Evolutionary conservation across 2,797 vertebrate species (phyloP).

Genomic region (Urocyon cinereoargenteus): DNA sequence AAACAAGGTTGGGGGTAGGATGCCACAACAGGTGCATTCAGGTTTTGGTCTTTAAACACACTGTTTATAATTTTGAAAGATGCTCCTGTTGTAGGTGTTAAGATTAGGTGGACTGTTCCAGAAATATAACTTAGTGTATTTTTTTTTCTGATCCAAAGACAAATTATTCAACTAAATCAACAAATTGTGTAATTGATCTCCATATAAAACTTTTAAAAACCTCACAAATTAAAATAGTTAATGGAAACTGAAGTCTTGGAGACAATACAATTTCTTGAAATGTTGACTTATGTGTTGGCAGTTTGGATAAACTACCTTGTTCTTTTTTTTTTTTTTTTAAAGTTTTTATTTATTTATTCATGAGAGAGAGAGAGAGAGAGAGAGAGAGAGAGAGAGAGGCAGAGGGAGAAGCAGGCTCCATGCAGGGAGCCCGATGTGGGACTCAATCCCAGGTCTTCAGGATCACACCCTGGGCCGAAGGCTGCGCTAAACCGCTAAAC

Average conservation of each 20-base stretch:
- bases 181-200: not conserved
- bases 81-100: not conserved
- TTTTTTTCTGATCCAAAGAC: not conserved
- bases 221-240: not conserved
- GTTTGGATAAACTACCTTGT: not conserved
- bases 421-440: too few relatives aligned
- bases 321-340: not conserved
- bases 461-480: too few relatives aligned
- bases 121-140: not conserved
- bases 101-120: not conserved
- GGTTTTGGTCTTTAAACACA: not conserved
- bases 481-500: too few relatives aligned
- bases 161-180: not conserved
- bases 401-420: too few relatives aligned
- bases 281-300: not conserved
- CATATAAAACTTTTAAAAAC: not conserved
- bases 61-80: not conserved
- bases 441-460: too few relatives aligned
- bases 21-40: not conserved
- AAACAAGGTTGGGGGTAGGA: not conserved
- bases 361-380: too few relatives aligned
- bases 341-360: too few relatives aligned
- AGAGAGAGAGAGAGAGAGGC: too few relatives aligned
- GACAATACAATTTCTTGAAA: not conserved
- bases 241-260: not conserved